Evolutionary conservation across 2,888 invertebrate species (phyloP).

Genomic region (Pomacea canaliculata): DNA sequence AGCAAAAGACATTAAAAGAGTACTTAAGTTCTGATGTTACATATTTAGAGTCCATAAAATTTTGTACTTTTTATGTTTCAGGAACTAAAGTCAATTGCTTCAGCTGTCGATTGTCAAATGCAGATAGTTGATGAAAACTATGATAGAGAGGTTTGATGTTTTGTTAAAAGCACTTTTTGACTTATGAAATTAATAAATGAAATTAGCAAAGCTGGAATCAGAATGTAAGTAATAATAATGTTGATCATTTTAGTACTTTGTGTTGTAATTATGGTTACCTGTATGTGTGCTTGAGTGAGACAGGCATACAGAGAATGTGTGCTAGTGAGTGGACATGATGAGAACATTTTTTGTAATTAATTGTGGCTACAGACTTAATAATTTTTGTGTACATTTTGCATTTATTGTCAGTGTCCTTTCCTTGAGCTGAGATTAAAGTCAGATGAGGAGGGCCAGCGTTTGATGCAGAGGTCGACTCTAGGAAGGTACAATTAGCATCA

Average conservation of each 20-base stretch:
- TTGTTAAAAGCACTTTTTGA: background rate
- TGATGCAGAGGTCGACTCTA: conserved; percentile 86
- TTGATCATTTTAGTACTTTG: background rate
- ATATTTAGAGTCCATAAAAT: too few relatives aligned
- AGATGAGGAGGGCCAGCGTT: conserved; percentile 78
- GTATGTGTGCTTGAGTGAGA: background rate
- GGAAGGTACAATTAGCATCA: conserved; percentile 75
- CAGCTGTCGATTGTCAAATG: conserved; percentile 73
- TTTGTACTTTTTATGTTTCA: conserved; percentile 60
- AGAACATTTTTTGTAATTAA: background rate
- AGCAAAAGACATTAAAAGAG: too few relatives aligned
- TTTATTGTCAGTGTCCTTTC: conserved; percentile 75
- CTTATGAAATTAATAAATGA: background rate
- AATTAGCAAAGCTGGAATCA: background rate
- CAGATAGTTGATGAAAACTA: conserved; percentile 74
- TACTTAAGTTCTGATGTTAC: too few relatives aligned
- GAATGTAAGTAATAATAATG: too few relatives aligned
- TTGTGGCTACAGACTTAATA: too few relatives aligned
- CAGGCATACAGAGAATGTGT: background rate
- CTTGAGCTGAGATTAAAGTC: conserved; percentile 84
- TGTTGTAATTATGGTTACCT: background rate
- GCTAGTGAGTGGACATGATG: background rate
- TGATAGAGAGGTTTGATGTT: conserved; percentile 64
- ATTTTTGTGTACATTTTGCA: too few relatives aligned
- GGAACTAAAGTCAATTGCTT: conserved; percentile 85